Base-by-base conservation (phyloP, 1,140 invertebrate genomes). In the Microplitis mediator region DNA sequence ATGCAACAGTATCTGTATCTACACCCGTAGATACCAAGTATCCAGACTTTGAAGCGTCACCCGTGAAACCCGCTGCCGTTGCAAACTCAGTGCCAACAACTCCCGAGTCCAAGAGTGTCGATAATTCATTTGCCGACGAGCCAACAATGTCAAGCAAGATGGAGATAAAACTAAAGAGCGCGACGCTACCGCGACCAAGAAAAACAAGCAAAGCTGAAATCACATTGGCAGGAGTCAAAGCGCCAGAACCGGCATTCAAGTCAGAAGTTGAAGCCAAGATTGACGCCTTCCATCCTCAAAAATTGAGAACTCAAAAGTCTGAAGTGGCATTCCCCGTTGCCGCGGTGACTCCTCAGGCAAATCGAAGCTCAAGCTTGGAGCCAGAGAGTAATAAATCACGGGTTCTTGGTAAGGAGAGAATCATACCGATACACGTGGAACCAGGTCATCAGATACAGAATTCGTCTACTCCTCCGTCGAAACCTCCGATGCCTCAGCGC, bases 161-260 rank as follows among this genome's bases (percentile, higher is more conserved):
- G 70, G 90, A 91, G 71, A 91, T 92, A 51, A 91, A 89, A 2
- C 78, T 92, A 8, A 92, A 92, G 77, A 92, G 90, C 64, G 91
- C 91, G 3, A 92, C 91, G 0, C 81, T 92, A 67, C 91, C 91
- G 3, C 88, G 91, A 72, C 89, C 89, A 8, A 89, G 90, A 70
- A 88, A 89, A 74, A 91, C 90, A 11, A 90, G 89, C 36, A 92
- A 92, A 81, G 89, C 91, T 2, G 90, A 92, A 80, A 91, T 92
- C 35, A 89, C 90, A 67, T 78, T 92, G 70, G 86, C 89, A 0
- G 79, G 85, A 3, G 76, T 84, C 3, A 88, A 88, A 74, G 62
- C 77, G 2, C 85, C 87, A 16, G 82, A 87, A 68, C 83, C 81
- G 78, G 89, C 85, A 75, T 91, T 86, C 78, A 88, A 88, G 61